A percentile compares a stretch with the other conserved stretches of the same genome.
Conservation (phyloP, 2,888 invertebrate species). For the Toxonevra muliebris region DNA sequence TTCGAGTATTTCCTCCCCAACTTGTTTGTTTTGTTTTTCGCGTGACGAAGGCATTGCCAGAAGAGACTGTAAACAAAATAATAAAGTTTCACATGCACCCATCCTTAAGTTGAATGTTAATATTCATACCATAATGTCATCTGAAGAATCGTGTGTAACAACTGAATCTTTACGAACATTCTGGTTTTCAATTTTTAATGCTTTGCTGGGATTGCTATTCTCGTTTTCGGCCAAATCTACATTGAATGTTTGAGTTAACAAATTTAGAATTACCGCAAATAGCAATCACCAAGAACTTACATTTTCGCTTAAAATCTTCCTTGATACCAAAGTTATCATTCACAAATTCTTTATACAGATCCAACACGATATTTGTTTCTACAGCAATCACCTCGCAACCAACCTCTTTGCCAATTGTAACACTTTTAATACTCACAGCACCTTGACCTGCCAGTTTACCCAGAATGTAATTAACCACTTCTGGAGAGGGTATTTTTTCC, state of each 20-base stretch:
- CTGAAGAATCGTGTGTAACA: slow-evolving; percentile 65
- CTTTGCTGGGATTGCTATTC: slow-evolving; percentile 46
- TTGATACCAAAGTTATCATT: slow-evolving; percentile 64
- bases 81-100: not conserved
- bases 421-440: slow-evolving; percentile 59
- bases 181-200: slow-evolving; percentile 47
- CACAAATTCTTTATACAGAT: slow-evolving; percentile 58
- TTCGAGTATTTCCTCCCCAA: slow-evolving; percentile 95
- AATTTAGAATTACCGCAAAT: not conserved
- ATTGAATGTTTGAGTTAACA: slow-evolving; percentile 43
- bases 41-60: slow-evolving; percentile 80
- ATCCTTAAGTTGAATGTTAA: not conserved
- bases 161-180: slow-evolving; percentile 42
- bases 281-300: slow-evolving; percentile 53
- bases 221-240: slow-evolving; percentile 51
- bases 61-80: slow-evolving; percentile 47
- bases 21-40: slow-evolving; percentile 94
- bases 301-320: slow-evolving; percentile 66
- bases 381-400: slow-evolving; percentile 64
- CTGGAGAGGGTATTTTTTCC: slow-evolving; percentile 68
- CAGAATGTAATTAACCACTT: slow-evolving; percentile 76
- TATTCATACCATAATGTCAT: slow-evolving; percentile 73
- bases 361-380: slow-evolving; percentile 55
- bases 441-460: slow-evolving; percentile 80
- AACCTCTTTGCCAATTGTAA: slow-evolving; percentile 60